These are phyloP conservation scores for Tetragonula clypearis DNA, from an alignment of 1,140 invertebrate species.

Conservation along the genomic window DNA sequence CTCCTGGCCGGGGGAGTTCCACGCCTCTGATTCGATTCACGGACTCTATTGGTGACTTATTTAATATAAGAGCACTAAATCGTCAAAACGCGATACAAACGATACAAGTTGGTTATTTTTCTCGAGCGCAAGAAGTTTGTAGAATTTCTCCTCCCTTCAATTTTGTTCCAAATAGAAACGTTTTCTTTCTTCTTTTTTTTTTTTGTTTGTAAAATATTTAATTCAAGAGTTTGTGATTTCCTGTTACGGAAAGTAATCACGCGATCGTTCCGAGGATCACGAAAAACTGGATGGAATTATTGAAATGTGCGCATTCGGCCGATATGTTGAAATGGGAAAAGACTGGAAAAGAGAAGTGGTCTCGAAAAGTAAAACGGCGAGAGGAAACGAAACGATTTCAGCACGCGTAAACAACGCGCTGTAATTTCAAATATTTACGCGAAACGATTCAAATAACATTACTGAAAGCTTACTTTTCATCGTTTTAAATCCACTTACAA, in stretches of 20 bases:
- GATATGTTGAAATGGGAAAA: neutral
- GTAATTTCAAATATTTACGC: neutral
- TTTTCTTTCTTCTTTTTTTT: no score
- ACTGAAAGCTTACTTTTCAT: conserved; percentile 4
- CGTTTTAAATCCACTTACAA: conserved; percentile 24
- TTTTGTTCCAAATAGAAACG: no score
- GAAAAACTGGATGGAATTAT: no score
- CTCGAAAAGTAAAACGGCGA: no score
- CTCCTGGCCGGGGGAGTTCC: neutral
- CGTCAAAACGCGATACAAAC: neutral
- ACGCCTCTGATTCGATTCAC: neutral
- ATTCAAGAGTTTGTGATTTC: no score
- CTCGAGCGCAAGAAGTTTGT: no score
- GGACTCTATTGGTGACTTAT: neutral
- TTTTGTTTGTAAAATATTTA: no score
- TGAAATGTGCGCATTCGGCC: neutral
- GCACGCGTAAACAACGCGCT: neutral
- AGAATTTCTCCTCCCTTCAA: no score
- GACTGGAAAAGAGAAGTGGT: neutral
- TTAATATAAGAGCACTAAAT: neutral
- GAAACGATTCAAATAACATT: neutral
- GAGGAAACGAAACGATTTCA: neutral
- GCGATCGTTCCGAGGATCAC: no score
- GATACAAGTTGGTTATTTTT: no score
- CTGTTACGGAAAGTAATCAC: no score